Evolutionary conservation across 2,113 vertebrate species (phyloP), one percentile per base, ranked within the genome.

Genomic region (Siniperca chuatsi): DNA sequence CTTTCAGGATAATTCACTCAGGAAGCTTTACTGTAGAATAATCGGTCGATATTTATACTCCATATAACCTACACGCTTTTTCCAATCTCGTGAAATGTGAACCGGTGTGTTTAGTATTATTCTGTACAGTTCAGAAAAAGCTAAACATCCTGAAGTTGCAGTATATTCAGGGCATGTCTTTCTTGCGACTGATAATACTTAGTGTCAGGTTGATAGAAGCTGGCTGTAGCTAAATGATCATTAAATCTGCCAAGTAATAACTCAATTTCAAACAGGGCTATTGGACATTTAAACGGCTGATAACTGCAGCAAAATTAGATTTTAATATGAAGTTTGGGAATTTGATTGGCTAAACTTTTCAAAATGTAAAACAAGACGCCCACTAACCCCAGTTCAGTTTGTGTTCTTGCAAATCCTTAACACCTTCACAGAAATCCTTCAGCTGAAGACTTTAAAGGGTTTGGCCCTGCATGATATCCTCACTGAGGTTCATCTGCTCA

Each of bases 401-500:
- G 55, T 54, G 42, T 44, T 72, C 0, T 46, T 69, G 65, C 11
- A 40, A 0, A 11, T 83, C 90, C 74, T 93, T 87, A 86, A 90
- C 82, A 1, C 8, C 6, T 1, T 16, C 15, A 50, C 90, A 99
- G 98, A 97, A 89, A 98, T 99, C 85, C 95, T 92, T 2, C 94
- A 97, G 89, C 92, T 99, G 93, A 99, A 99, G 88, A 98, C 97
- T 0, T 87, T 99, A 88, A 99, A 99, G 89, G 98, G 98, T 40
- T 83, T 99, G 94, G 98, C 98, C 0, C 87, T 99, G 67, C 97
- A 99, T 0, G 98, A 99, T 69, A 99, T 99, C 90, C 96, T 99
- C 85, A 98, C 98, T 0, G 98, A 99, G 90, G 94, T 99, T 61
- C 98, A 99, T 85, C 87, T 98, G 70, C 97, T 99, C 0, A 93